These are phyloP conservation scores for Hypanus sabinus DNA, from an alignment of 2,113 vertebrate genomes.

Conservation along the genomic window DNA sequence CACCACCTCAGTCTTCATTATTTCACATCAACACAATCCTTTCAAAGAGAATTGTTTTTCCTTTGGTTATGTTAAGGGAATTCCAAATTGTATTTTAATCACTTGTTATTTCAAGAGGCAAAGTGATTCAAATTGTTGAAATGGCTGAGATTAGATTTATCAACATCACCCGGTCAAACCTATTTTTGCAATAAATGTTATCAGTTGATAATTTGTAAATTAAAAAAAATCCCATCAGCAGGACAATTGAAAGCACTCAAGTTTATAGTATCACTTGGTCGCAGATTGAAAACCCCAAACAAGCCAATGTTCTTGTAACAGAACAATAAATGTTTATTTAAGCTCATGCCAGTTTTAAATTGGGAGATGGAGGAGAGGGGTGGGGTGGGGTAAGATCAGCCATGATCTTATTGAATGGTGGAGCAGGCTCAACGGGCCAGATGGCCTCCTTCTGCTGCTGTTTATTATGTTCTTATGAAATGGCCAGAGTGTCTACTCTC, in stretches of 20 bases:
- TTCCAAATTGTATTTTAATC: too few relatives aligned
- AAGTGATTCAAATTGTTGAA: neutral
- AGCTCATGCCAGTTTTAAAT: too few relatives aligned
- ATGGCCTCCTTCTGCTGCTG: too few relatives aligned
- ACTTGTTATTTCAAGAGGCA: neutral
- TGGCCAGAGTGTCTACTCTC: too few relatives aligned
- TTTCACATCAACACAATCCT: neutral
- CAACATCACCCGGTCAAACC: neutral
- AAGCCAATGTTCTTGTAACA: neutral
- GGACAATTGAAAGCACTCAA: neutral
- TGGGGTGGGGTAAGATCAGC: neutral
- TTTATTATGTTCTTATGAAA: too few relatives aligned
- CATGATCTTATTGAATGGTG: too few relatives aligned
- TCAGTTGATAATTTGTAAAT: too few relatives aligned
- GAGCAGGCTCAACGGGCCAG: too few relatives aligned
- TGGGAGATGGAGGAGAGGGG: neutral
- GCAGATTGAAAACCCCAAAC: too few relatives aligned
- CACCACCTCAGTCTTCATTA: neutral
- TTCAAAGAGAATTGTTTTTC: neutral
- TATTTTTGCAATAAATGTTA: neutral
- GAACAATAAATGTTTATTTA: conserved; percentile 11
- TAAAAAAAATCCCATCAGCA: neutral
- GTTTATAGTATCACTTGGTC: neutral
- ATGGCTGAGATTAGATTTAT: neutral
- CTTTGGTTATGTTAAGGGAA: too few relatives aligned